Conservation (phyloP, 2,797 vertebrate species). For the Etheostoma perlongum region DNA sequence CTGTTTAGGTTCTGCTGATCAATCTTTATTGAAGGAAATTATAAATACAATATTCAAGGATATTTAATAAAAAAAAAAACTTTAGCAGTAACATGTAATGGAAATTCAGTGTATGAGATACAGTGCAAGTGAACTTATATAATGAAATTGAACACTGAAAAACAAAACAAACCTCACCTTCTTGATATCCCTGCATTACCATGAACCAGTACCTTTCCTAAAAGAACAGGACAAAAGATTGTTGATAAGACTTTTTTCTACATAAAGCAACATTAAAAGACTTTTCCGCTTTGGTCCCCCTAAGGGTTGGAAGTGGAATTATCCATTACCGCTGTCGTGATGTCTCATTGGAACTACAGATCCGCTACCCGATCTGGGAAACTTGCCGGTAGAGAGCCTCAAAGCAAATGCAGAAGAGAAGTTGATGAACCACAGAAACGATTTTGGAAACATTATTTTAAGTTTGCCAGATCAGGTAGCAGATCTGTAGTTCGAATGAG, state of each 20-base stretch:
- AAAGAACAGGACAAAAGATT: constrained; percentile 28
- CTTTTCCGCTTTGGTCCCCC: too few species aligned
- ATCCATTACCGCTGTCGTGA: too few species aligned
- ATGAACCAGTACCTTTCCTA: constrained; percentile 98
- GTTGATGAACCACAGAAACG: too few species aligned
- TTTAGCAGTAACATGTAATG: neutral
- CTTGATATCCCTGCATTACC: constrained; percentile 99
- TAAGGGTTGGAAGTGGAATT: too few species aligned
- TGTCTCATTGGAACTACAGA: too few species aligned
- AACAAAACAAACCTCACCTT: constrained; percentile 83
- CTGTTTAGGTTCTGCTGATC: neutral
- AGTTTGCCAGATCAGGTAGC: too few species aligned
- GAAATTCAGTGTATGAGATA: neutral
- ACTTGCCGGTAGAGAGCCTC: too few species aligned
- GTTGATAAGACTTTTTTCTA: neutral
- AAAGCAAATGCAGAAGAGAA: too few species aligned
- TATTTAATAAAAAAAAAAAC: neutral
- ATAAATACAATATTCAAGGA: neutral
- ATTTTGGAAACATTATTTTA: too few species aligned
- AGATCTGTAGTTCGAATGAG: too few species aligned
- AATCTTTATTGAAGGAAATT: neutral
- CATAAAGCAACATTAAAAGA: too few species aligned
- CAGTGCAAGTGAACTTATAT: neutral
- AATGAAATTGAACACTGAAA: neutral
- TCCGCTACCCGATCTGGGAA: too few species aligned